phyloP scores from a whole-genome alignment of 2,888 invertebrate species.

The Microplitis deprimator region DNA sequence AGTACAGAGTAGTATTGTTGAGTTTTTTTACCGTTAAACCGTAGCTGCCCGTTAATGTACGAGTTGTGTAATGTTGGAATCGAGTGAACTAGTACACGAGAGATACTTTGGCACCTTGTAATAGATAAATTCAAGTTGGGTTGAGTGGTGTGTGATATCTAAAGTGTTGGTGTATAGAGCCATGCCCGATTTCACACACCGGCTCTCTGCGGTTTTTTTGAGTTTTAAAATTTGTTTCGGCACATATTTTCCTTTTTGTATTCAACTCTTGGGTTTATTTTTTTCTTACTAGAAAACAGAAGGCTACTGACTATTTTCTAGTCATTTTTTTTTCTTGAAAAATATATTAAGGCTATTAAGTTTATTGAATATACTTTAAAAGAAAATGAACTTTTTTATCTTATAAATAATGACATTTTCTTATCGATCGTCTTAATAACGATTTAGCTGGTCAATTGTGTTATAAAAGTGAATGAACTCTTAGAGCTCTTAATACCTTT shows the following conservation, averaged over 20 bases:
- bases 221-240: background rate
- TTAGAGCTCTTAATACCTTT: background rate
- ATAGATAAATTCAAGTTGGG: background rate
- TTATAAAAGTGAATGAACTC: background rate
- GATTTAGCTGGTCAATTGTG: background rate
- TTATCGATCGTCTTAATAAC: background rate
- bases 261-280: no score
- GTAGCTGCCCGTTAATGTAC: conserved; percentile 62
- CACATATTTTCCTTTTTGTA: no score
- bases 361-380: no score
- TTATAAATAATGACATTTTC: background rate
- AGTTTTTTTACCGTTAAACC: conserved; percentile 25
- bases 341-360: no score
- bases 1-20: background rate
- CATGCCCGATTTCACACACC: background rate
- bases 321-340: no score
- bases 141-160: background rate
- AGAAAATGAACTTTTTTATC: no score
- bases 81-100: conserved; percentile 50
- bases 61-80: conserved; percentile 60
- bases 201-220: background rate
- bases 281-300: no score
- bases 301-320: no score
- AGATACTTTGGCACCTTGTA: conserved; percentile 32
- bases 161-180: background rate